phyloP scores from a whole-genome alignment of 2,888 invertebrate genomes.

The Eubasilissa splendida region DNA sequence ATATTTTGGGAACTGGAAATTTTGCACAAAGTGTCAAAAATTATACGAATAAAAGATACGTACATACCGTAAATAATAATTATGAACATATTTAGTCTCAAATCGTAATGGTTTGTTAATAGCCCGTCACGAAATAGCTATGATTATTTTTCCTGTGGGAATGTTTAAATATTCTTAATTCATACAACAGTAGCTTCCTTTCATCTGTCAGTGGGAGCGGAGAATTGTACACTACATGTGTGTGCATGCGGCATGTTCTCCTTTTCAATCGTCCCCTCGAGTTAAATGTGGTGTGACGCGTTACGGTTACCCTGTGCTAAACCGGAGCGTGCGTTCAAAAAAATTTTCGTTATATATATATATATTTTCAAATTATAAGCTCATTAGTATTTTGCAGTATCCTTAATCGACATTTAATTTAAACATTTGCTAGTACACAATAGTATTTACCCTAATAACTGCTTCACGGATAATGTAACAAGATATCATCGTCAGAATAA shows the following conservation, averaged over 20 bases:
- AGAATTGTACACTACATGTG: neutral
- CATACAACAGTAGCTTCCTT: neutral
- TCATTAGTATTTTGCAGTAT: neutral
- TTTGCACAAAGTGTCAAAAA: too few relatives aligned
- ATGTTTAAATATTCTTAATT: neutral
- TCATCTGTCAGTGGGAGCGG: neutral
- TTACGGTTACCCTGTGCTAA: neutral
- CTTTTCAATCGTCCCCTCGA: neutral
- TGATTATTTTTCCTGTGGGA: neutral
- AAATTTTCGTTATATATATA: neutral
- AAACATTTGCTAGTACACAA: too few relatives aligned
- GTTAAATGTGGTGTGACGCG: slow-evolving; percentile 3
- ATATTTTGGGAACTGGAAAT: too few relatives aligned
- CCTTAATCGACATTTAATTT: too few relatives aligned
- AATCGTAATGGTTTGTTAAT: too few relatives aligned
- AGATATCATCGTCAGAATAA: too few relatives aligned
- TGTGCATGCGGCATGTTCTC: neutral
- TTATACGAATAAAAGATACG: too few relatives aligned
- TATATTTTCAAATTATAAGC: neutral
- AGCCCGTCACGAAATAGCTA: too few relatives aligned
- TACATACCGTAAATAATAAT: too few relatives aligned
- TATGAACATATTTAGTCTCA: too few relatives aligned
- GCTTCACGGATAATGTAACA: too few relatives aligned
- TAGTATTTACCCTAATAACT: too few relatives aligned
- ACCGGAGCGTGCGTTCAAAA: neutral